phyloP scores from a whole-genome alignment of 1,140 invertebrate genomes.

The Heliconius hewitsoni region DNA sequence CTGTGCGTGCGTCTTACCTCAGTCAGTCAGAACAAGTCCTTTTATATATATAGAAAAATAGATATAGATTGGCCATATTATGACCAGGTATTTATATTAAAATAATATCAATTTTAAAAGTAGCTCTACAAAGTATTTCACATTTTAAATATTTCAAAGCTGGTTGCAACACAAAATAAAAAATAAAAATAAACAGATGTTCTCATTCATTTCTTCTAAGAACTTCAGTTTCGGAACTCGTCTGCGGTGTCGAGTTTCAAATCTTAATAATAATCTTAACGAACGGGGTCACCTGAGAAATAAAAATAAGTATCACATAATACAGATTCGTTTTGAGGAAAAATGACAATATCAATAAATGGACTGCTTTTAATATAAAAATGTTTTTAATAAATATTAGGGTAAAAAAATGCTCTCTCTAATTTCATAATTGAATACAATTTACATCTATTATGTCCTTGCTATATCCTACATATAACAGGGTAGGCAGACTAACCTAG shows the following conservation, averaged over 20 bases:
- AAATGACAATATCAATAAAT: too few relatives aligned
- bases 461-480: too few relatives aligned
- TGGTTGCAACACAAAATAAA: constrained; percentile 30
- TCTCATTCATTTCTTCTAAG: constrained; percentile 41
- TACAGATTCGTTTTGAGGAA: background rate
- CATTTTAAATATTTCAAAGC: background rate
- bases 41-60: too few relatives aligned
- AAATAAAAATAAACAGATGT: constrained; percentile 39
- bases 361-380: too few relatives aligned
- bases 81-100: background rate
- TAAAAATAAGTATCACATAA: background rate
- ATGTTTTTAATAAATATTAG: background rate
- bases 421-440: background rate
- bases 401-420: background rate
- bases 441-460: background rate
- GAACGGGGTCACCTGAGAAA: constrained; percentile 57
- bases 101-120: background rate
- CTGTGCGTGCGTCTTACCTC: too few relatives aligned
- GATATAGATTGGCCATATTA: background rate
- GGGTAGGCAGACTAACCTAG: too few relatives aligned
- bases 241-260: constrained; percentile 53
- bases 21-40: too few relatives aligned
- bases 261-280: constrained; percentile 52
- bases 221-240: constrained; percentile 43
- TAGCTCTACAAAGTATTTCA: background rate